These are phyloP conservation scores for Pionites leucogaster DNA, from an alignment of 2,113 vertebrate genomes.

Conservation along the genomic window DNA sequence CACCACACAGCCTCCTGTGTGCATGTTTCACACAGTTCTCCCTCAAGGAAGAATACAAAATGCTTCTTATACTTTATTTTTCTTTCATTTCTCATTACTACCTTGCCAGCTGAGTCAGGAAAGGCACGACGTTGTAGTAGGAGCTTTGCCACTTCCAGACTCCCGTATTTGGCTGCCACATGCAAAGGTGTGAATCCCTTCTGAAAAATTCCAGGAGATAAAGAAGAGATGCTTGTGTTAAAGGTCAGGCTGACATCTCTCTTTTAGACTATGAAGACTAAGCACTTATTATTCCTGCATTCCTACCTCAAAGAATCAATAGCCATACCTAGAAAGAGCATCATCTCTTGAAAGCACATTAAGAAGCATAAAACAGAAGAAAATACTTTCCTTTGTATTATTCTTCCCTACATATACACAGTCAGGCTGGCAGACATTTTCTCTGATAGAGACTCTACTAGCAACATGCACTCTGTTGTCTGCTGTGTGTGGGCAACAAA, in stretches of 20 bases:
- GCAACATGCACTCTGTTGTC: neutral
- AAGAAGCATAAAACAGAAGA: neutral
- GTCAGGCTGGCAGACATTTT: neutral
- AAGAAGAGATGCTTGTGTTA: neutral
- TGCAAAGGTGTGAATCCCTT: slow-evolving; percentile 97
- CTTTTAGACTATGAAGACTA: neutral
- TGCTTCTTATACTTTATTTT: neutral
- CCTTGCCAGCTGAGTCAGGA: slow-evolving; percentile 92
- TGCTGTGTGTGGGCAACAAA: neutral
- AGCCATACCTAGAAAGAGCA: neutral
- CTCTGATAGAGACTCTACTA: neutral
- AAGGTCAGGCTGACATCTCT: neutral
- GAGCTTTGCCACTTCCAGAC: slow-evolving; percentile 93
- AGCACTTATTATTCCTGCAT: neutral
- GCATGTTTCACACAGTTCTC: fast-evolving
- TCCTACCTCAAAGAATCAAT: neutral
- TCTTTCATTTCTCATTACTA: slow-evolving; percentile 24
- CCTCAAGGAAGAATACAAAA: neutral
- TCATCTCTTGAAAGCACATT: neutral
- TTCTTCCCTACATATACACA: neutral
- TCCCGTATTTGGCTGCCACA: slow-evolving; percentile 94
- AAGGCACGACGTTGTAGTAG: slow-evolving; percentile 88
- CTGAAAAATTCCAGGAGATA: slow-evolving; percentile 68
- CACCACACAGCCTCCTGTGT: fast-evolving
- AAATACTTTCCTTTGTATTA: neutral